Evolutionary conservation across 2,113 vertebrate species (phyloP), one percentile per base, ranked within the genome.

Genomic region (Thamnaconus septentrionalis): DNA sequence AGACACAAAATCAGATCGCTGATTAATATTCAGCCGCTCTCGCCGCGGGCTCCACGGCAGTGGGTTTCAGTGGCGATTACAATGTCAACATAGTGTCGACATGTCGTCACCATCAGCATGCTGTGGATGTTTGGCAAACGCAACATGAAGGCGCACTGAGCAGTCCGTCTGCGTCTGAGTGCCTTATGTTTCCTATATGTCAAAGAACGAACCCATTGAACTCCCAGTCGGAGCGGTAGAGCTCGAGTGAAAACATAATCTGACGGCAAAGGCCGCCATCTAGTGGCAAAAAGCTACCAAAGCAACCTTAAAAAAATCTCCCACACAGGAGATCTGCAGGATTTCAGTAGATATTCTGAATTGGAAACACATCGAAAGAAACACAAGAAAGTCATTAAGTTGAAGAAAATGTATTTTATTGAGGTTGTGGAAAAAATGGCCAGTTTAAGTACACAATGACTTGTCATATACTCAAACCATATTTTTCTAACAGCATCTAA

Each of bases 171-270:
- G 18, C 18, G 18, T 31, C 18, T 31, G 18, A 75, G 53, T 64
- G 66, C 77, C 79, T 66, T 74, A 57, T 72, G 69, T 79, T 71
- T 85, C 73, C 46, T 62, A 69, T 80, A 66, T 83, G 81, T 81
- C 85, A 82, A 71, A 69, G 73, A 78, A 82, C 79, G 82, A 90
- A 90, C 89, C 60, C 84, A 63, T 0, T 88, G 82, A 86, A 86
- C 86, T 82, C 84, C 70, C 75, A 5, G 52, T 80, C 77, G 72
- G 82, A 75, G 64, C 61, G 66, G 60, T 64, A 53, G 50, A 54
- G 64, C 69, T 46, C 12, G 53, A 41, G 31, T 2, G 2, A 18
- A 66, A 64, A 62, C 56, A 40, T 31, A 31, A 31, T 31, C 18
- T 31, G 18, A 31, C 1, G 18, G 18, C 3, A 62, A 61, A 78